Conservation (phyloP, 2,888 invertebrate species). For the Julus scanicus region DNA sequence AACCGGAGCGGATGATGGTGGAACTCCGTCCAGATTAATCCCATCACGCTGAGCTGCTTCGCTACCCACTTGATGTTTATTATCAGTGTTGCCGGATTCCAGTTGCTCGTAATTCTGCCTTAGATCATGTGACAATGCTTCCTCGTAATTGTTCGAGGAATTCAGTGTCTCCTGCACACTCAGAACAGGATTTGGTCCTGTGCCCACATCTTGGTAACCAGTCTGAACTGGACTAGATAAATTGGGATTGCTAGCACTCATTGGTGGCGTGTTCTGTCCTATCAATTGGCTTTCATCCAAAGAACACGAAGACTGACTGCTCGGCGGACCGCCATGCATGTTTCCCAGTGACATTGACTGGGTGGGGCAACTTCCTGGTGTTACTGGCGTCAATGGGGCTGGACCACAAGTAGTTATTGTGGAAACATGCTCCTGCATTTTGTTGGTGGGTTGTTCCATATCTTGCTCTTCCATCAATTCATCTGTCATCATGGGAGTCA, state of each 20-base stretch:
- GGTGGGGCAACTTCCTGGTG: slow-evolving; percentile 58
- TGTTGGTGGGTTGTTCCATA: background rate
- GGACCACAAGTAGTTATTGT: slow-evolving; percentile 58
- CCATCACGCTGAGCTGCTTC: slow-evolving; percentile 55
- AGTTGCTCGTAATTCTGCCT: slow-evolving; percentile 57
- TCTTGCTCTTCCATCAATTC: slow-evolving; percentile 54
- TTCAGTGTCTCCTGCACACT: slow-evolving; percentile 52
- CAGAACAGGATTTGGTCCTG: slow-evolving; percentile 28
- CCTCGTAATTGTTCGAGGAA: slow-evolving; percentile 55
- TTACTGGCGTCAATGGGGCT: slow-evolving; percentile 58
- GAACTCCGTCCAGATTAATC: slow-evolving; percentile 53
- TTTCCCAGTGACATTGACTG: slow-evolving; percentile 51
- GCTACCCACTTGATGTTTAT: slow-evolving; percentile 46
- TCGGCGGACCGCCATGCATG: slow-evolving; percentile 57
- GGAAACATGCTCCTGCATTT: slow-evolving; percentile 52
- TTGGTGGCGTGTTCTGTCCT: slow-evolving; percentile 58
- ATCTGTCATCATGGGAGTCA: slow-evolving; percentile 25
- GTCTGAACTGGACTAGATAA: slow-evolving; percentile 57
- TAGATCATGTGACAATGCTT: slow-evolving; percentile 55
- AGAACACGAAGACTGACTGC: slow-evolving; percentile 59
- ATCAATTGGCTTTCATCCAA: slow-evolving; percentile 57
- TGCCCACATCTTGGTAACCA: slow-evolving; percentile 55
- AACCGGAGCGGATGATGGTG: slow-evolving; percentile 46
- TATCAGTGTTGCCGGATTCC: slow-evolving; percentile 51
- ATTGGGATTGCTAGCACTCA: slow-evolving; percentile 58